These are phyloP conservation scores for Argopecten irradians DNA, from an alignment of 1,140 invertebrate species.

Conservation along the genomic window DNA sequence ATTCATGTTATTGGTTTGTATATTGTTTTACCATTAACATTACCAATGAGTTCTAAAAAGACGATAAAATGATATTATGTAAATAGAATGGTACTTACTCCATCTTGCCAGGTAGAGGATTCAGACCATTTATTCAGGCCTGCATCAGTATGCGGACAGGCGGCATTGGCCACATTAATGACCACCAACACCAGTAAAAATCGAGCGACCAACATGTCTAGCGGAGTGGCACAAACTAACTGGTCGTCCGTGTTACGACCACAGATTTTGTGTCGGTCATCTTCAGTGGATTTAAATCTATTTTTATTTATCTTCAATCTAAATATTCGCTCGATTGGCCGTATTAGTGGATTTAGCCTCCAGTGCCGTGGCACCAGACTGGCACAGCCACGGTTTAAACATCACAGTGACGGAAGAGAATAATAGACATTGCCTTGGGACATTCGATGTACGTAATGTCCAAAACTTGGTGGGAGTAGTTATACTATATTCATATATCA, in stretches of 20 bases:
- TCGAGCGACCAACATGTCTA: background rate
- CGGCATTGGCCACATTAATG: background rate
- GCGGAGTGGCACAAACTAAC: background rate
- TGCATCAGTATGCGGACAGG: background rate
- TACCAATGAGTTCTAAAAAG: too few species aligned
- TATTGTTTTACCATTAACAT: too few species aligned
- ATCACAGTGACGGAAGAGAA: too few species aligned
- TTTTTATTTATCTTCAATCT: background rate
- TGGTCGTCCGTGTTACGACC: background rate
- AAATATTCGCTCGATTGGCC: background rate
- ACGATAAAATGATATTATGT: too few species aligned
- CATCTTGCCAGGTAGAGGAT: background rate
- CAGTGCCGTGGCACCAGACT: background rate
- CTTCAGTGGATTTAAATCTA: background rate
- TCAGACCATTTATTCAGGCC: slow-evolving; percentile 28
- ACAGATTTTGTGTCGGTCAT: background rate
- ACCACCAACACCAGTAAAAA: background rate
- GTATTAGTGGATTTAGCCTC: background rate
- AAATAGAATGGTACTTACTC: background rate
- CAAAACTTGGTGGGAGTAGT: too few species aligned
- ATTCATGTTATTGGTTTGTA: too few species aligned
- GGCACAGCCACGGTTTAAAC: background rate
- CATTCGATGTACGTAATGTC: too few species aligned
- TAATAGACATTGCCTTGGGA: too few species aligned
- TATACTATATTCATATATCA: too few species aligned